phyloP scores from a whole-genome alignment of 2,797 vertebrate genomes.

The Sebastes oblongus region DNA sequence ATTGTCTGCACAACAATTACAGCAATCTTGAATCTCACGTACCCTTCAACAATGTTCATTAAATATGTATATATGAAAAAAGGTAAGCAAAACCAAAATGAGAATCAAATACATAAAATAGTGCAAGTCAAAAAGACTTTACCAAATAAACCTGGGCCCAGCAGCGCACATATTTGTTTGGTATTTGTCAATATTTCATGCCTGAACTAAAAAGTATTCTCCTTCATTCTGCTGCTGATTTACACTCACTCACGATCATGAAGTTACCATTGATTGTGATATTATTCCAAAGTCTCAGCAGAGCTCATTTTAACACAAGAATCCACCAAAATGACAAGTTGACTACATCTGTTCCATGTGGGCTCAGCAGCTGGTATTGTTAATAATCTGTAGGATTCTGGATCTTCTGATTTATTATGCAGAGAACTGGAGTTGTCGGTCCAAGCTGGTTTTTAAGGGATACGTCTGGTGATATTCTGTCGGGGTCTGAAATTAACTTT shows the following conservation, averaged over 20 bases:
- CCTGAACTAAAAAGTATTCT: background rate
- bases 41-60: no score
- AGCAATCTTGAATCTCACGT: no score
- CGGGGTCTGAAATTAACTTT: no score
- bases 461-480: background rate
- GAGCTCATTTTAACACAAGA: background rate
- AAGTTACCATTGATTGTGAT: background rate
- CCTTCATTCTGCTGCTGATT: background rate
- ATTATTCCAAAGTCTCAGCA: background rate
- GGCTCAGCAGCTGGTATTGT: slow-evolving; percentile 4
- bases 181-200: background rate
- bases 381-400: background rate
- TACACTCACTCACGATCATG: background rate
- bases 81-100: no score
- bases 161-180: background rate
- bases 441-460: background rate
- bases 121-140: no score
- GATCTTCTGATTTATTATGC: background rate
- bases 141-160: no score
- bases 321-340: background rate
- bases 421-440: background rate
- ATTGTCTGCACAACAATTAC: no score
- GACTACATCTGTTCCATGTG: slow-evolving; percentile 6
- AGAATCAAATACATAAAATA: no score
- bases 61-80: no score